Conservation (phyloP, 2,888 invertebrate genomes). For the Dyspetes luteomarginatus region DNA sequence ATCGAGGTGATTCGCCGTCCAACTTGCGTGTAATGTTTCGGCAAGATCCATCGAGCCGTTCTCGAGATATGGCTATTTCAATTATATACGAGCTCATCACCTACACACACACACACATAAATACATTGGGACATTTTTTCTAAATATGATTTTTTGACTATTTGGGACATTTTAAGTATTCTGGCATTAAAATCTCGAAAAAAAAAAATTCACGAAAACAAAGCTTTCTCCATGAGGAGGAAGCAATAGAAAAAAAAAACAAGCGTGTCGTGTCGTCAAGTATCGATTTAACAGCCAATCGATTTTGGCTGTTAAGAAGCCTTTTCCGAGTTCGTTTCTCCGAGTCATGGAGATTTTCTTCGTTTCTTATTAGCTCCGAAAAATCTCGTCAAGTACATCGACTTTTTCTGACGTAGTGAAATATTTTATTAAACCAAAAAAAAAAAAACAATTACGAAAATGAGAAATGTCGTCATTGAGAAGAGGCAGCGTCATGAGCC, state of each 20-base stretch:
- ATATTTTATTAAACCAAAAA: neutral
- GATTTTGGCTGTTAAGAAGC: neutral
- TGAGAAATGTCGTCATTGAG: slow-evolving; percentile 64
- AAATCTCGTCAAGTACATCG: neutral
- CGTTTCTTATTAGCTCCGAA: neutral
- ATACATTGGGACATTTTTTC: too few species aligned
- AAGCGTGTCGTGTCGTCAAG: slow-evolving; percentile 25
- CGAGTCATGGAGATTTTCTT: slow-evolving; percentile 6
- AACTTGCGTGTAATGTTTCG: too few species aligned
- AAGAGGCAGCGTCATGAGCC: slow-evolving; percentile 63
- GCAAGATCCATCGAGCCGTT: too few species aligned
- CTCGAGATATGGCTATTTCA: too few species aligned
- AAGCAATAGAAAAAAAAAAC: slow-evolving; percentile 18
- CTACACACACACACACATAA: too few species aligned
- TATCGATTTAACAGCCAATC: slow-evolving; percentile 64
- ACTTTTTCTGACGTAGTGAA: neutral
- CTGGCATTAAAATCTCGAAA: too few species aligned
- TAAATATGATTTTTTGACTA: too few species aligned
- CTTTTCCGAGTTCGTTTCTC: neutral
- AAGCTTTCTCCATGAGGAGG: too few species aligned
- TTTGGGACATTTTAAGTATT: too few species aligned
- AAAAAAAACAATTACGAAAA: slow-evolving; percentile 4
- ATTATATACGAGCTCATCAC: too few species aligned
- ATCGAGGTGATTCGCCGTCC: too few species aligned
- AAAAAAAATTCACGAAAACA: too few species aligned